phyloP scores from a whole-genome alignment of 2,888 invertebrate species.

The Tromatobia lineatoria region DNA sequence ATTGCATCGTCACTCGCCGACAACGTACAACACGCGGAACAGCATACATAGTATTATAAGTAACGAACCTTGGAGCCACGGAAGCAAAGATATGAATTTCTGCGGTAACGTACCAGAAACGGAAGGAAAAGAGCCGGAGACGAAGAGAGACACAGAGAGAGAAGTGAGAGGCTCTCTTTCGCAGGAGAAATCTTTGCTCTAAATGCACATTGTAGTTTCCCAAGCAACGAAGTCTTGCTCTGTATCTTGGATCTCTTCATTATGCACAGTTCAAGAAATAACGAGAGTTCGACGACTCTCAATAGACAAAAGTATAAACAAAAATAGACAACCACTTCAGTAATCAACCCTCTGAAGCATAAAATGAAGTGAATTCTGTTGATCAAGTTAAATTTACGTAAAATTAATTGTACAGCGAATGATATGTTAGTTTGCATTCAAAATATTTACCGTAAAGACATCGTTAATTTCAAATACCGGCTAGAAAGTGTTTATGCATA shows the following conservation, averaged over 20 bases:
- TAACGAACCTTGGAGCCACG: constrained; percentile 34
- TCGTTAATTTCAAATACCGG: no score
- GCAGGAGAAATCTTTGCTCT: background rate
- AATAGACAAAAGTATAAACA: background rate
- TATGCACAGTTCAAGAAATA: background rate
- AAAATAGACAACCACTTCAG: constrained; percentile 24
- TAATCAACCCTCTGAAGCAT: background rate
- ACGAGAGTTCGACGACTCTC: background rate
- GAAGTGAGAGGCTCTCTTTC: background rate
- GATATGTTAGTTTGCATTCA: no score
- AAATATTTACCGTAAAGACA: no score
- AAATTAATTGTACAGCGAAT: no score
- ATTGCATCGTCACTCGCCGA: constrained; percentile 33
- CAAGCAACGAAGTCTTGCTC: background rate
- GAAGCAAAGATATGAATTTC: constrained; percentile 15
- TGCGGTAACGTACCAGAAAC: constrained; percentile 33
- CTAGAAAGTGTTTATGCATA: no score
- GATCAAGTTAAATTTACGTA: no score
- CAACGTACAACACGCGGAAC: constrained; percentile 11
- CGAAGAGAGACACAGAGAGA: background rate
- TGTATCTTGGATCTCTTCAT: background rate
- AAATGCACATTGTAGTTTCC: constrained; percentile 1
- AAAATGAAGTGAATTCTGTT: background rate
- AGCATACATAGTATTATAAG: background rate
- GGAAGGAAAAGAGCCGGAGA: constrained; percentile 14